phyloP scores from a whole-genome alignment of 53 echinoderm and acorn worm genomes.

The Astropecten irregularis region DNA sequence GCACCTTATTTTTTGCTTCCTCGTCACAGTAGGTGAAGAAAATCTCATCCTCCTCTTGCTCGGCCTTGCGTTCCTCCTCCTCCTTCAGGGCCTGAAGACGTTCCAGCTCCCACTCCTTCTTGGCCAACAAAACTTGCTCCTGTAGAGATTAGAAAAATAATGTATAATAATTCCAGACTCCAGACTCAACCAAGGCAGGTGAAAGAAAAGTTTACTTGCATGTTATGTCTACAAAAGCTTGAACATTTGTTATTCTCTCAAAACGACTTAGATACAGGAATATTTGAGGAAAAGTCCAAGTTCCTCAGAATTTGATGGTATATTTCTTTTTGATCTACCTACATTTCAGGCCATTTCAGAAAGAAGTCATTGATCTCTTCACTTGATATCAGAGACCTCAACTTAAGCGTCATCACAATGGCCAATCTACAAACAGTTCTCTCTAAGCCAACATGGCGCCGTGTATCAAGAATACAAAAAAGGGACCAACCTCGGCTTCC shows the following conservation, averaged over 20 bases:
- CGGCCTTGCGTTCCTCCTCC: constrained; percentile 90
- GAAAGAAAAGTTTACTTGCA: no score
- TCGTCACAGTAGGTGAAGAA: constrained; percentile 89
- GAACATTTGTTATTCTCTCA: no score
- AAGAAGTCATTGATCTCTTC: constrained; percentile 18
- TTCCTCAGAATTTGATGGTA: no score
- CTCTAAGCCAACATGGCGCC: background rate
- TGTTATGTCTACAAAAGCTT: no score
- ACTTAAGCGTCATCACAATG: constrained; percentile 32
- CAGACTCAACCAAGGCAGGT: no score
- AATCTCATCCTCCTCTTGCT: constrained; percentile 94
- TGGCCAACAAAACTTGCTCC: constrained; percentile 92
- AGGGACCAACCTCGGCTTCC: constrained; percentile 80
- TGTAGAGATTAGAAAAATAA: background rate
- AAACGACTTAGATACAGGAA: no score
- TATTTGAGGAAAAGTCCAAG: no score
- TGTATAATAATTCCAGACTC: background rate
- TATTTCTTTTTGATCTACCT: no score
- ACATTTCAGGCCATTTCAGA: constrained; percentile 26
- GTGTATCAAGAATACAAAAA: background rate
- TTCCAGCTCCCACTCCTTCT: constrained; percentile 97
- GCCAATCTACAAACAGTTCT: background rate
- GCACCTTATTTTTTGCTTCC: constrained; percentile 99
- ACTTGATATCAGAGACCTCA: constrained; percentile 43
- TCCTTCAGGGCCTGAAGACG: constrained; percentile 87